Evolutionary conservation across 92 coral and sea anemone species (phyloP), one percentile per base, ranked within the genome.

Genomic region (Plumapathes pennacea): DNA sequence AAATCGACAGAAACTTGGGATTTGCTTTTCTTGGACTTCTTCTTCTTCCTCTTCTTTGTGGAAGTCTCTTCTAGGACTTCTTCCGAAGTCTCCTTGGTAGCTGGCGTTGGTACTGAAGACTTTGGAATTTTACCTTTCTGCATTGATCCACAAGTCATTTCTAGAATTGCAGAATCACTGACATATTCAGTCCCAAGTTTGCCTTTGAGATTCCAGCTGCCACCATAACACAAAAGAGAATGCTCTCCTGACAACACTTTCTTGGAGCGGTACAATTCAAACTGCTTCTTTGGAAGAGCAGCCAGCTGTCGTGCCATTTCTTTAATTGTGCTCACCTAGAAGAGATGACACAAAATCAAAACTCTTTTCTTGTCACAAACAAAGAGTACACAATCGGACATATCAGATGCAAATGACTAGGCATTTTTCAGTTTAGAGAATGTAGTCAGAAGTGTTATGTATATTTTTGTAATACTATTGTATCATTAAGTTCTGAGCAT

Each of bases 301-400:
- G 99, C 99, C 7, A 94, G 62, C 54, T 94, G 99, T 37, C 99
- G 55, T 29, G 99, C 99, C 99, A 94, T 94, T 64, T 94, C 99
- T 54, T 94, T 94, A 41, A 94, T 94, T 27, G 69, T 37, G 13
- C 65, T 83, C 63, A 94, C 70, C 99, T 94, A 43, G 26, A 58
- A 53, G 15, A 19, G 60, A 43, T 33, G 30, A n/a, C n/a, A n/a
- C n/a, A n/a, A n/a, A 14, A 22, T 4, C 38, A 46, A 36, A 36
- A 25, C 29, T 12, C 8, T 26, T 36, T 59, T 54, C 40, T 19
- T 34, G 45, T 37, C 25, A n/a, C 21, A 10, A 33, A 4, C 31
- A 42, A 10, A 30, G 3, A 7, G 29, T 12, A 41, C 20, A 12
- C 32, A 11, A 14, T 34, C 10, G 63, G 20, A 56, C 20, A 32